Conservation (phyloP, 2,797 vertebrate species). For the Schizopygopsis malacanthus region DNA sequence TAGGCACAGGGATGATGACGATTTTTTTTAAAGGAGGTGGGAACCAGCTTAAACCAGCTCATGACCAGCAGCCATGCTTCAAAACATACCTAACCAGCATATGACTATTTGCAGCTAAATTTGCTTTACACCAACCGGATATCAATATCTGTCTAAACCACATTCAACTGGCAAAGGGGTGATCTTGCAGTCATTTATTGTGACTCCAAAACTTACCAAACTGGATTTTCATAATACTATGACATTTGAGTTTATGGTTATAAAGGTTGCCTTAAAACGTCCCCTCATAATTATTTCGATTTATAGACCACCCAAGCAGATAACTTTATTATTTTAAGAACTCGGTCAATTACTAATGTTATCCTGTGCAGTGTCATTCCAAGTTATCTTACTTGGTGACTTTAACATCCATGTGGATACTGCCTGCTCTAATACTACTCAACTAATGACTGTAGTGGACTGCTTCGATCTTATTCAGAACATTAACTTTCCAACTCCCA, state of each 20-base stretch:
- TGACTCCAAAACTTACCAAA: not conserved
- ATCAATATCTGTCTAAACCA: not conserved
- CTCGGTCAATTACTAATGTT: not conserved
- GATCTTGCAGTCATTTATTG: not conserved
- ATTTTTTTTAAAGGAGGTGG: too few relatives aligned
- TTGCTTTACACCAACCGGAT: too few relatives aligned
- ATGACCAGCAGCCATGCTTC: too few relatives aligned
- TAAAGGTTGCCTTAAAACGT: not conserved
- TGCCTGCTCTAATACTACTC: too few relatives aligned
- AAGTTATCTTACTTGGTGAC: not conserved
- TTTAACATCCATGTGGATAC: too few relatives aligned
- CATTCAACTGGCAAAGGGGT: not conserved
- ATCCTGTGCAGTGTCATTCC: not conserved
- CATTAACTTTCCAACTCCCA: too few relatives aligned
- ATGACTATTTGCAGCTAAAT: too few relatives aligned
- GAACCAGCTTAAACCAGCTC: too few relatives aligned
- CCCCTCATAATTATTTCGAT: not conserved
- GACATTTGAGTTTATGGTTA: not conserved
- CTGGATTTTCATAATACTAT: not conserved
- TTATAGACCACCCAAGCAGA: not conserved
- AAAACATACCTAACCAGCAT: too few relatives aligned
- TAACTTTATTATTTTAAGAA: not conserved
- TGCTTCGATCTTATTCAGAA: too few relatives aligned
- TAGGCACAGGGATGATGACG: too few relatives aligned
- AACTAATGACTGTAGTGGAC: too few relatives aligned